A percentile compares a stretch with the other conserved stretches of the same genome.
Conservation (phyloP, 2,113 vertebrate genomes). For the Osmerus mordax region DNA sequence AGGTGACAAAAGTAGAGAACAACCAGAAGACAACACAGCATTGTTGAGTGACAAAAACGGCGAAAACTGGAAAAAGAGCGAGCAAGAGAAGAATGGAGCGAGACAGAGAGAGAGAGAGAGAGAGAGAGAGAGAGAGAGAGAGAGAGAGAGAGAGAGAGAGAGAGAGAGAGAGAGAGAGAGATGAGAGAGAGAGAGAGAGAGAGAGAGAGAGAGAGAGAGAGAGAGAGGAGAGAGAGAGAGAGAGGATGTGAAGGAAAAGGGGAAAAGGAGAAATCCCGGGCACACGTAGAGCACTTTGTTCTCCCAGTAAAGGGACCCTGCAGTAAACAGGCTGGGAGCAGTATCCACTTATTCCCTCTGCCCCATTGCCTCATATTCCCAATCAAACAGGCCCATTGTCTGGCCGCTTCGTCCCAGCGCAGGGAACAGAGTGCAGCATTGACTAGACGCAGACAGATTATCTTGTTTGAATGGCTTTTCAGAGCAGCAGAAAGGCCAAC, state of each 20-base stretch:
- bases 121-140: no score
- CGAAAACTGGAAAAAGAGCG: neutral
- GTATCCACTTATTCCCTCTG: constrained; percentile 51
- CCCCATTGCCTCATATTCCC: constrained; percentile 63
- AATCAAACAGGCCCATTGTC: constrained; percentile 70
- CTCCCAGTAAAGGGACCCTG: neutral
- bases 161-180: neutral
- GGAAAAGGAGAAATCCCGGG: neutral
- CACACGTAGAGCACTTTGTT: constrained; percentile 3
- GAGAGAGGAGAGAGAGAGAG: no score
- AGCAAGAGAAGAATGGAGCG: neutral
- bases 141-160: no score
- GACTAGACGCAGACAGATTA: constrained; percentile 69
- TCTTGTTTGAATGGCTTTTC: constrained; percentile 71
- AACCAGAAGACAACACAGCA: no score
- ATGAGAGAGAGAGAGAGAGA: no score
- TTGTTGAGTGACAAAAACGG: neutral
- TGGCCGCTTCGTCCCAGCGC: constrained; percentile 44
- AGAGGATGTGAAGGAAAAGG: neutral
- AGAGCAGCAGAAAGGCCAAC: constrained; percentile 58
- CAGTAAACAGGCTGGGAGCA: constrained; percentile 43
- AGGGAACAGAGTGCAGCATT: constrained; percentile 50
- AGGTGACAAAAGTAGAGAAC: no score
- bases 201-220: no score
- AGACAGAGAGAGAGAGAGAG: no score